phyloP scores from a whole-genome alignment of 2,888 invertebrate genomes.

The Cerastis leucographa region DNA sequence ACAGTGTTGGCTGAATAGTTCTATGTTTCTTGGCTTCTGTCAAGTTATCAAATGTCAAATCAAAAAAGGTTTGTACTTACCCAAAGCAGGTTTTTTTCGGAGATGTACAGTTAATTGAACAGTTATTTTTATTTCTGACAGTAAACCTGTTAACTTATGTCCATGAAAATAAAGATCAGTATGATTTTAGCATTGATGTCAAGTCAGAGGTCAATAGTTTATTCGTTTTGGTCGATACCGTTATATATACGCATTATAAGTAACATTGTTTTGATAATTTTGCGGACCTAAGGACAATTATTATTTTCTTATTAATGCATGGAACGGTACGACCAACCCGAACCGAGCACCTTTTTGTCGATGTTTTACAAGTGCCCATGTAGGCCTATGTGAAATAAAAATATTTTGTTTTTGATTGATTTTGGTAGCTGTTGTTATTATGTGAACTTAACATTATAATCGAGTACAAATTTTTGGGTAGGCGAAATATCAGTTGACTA shows the following conservation, averaged over 20 bases:
- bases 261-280: not conserved
- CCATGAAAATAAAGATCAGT: not conserved
- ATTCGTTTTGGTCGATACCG: not conserved
- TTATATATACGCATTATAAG: not conserved
- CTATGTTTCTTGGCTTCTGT: not conserved
- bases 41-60: slow-evolving; percentile 11
- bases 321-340: too few relatives aligned
- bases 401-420: too few relatives aligned
- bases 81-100: not conserved
- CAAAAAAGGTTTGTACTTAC: not conserved
- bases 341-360: too few relatives aligned
- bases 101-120: not conserved
- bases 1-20: not conserved
- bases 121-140: not conserved
- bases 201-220: not conserved
- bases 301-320: not conserved
- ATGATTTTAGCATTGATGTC: not conserved
- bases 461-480: too few relatives aligned
- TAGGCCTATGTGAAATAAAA: too few relatives aligned
- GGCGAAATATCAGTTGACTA: too few relatives aligned
- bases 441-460: too few relatives aligned
- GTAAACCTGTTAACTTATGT: not conserved
- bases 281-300: not conserved
- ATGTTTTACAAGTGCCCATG: too few relatives aligned
- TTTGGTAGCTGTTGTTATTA: too few relatives aligned